These are phyloP conservation scores for Carapus acus DNA, from an alignment of 2,797 vertebrate species.

Conservation along the genomic window DNA sequence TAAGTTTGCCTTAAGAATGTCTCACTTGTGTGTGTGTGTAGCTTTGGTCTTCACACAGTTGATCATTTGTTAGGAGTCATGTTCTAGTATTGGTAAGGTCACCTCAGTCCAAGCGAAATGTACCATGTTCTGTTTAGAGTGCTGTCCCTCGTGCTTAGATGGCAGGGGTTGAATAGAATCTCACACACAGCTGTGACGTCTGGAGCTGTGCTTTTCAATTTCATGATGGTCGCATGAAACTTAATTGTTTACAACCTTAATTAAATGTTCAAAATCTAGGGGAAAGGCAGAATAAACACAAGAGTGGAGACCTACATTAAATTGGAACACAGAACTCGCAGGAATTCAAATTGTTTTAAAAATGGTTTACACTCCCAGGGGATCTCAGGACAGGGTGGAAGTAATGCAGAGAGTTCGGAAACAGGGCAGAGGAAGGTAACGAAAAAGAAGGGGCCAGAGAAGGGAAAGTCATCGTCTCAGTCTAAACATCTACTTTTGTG, in stretches of 20 bases:
- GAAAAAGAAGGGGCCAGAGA: slow-evolving; percentile 46
- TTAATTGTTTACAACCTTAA: slow-evolving; percentile 28
- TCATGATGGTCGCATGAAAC: slow-evolving; percentile 40
- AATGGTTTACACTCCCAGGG: slow-evolving; percentile 9
- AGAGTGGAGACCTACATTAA: slow-evolving; percentile 24
- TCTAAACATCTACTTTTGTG: slow-evolving; percentile 40
- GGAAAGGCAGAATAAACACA: slow-evolving; percentile 19
- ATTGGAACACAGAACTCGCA: slow-evolving; percentile 20
- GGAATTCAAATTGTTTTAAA: slow-evolving; percentile 14
- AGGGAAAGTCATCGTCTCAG: slow-evolving; percentile 39
- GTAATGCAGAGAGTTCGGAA: slow-evolving; percentile 11
- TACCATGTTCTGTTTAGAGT: slow-evolving; percentile 16
- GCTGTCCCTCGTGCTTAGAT: slow-evolving; percentile 13
- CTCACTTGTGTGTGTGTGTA: background rate
- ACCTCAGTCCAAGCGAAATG: slow-evolving; percentile 13
- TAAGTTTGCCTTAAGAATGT: slow-evolving; percentile 1
- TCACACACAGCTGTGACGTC: slow-evolving; percentile 25
- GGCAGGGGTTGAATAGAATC: slow-evolving; percentile 14
- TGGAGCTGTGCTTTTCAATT: slow-evolving; percentile 24
- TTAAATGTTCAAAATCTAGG: slow-evolving; percentile 19
- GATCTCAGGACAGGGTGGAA: slow-evolving; percentile 9
- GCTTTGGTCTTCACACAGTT: background rate
- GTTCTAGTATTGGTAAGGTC: too few species aligned
- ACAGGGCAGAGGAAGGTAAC: slow-evolving; percentile 18
- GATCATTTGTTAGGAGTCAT: slow-evolving; percentile 1